A percentile compares a stretch with the other conserved stretches of the same genome.
phyloP scores from a whole-genome alignment of 2,797 vertebrate genomes.

The Alcedo quadribrachys region DNA sequence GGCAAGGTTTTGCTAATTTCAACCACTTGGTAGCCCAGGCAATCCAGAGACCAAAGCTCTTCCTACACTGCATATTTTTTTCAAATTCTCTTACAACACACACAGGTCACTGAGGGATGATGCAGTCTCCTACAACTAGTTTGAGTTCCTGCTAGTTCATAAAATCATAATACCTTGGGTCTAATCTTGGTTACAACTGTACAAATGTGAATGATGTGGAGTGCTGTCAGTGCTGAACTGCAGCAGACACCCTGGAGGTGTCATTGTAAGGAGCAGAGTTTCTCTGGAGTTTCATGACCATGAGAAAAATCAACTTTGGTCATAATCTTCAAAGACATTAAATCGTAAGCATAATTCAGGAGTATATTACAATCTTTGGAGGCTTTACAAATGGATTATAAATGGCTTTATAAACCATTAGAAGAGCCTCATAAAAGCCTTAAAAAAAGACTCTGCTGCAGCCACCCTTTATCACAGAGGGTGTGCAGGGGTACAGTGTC shows the following conservation, averaged over 20 bases:
- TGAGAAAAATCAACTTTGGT: neutral
- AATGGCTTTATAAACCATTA: neutral
- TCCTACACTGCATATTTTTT: neutral
- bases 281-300: neutral
- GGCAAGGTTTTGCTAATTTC: neutral
- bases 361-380: neutral
- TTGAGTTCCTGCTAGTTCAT: neutral
- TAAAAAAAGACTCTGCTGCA: neutral
- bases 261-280: neutral
- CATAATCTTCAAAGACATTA: neutral
- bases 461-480: accelerated
- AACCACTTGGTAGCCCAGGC: neutral
- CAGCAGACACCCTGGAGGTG: neutral
- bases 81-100: neutral
- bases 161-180: neutral
- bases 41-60: neutral
- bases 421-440: neutral
- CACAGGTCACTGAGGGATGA: neutral
- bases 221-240: neutral
- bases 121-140: neutral
- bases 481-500: no score
- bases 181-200: neutral
- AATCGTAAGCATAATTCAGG: neutral
- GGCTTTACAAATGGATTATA: neutral
- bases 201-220: neutral